Base-by-base conservation (phyloP, 30 jellyfish, hydroid and myxozoan genomes). In the Turritopsis rubra region DNA sequence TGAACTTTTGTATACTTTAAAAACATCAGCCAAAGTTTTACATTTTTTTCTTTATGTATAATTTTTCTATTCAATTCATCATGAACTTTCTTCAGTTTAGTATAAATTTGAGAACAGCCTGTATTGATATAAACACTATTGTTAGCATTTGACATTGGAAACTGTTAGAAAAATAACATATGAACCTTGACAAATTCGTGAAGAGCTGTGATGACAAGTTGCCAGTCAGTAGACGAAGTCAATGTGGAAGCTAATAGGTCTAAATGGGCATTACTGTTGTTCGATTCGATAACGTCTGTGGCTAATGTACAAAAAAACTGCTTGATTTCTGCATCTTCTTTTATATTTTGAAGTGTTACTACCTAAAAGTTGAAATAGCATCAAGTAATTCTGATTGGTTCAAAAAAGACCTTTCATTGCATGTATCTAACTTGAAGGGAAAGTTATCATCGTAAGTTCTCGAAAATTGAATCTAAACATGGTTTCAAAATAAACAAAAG, bases 231-330 rank as follows among this genome's bases (percentile, higher is more conserved):
- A 30, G 79, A 81, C 16, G 89, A 78, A 71, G 80, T 28, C 65
- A 91, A 79, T 1, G 98, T 85, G 73, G 96, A 81, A 1, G 92
- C 89, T 21, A 91, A 81, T 76, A 91, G 83, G 66, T 91, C 96
- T 54, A 91, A 88, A 81, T 93, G 91, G 53, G 96, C 73, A 81
- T 80, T 87, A 29, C 82, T 82, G 53, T 86, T 89, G 27, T 52
- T 54, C 21, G 85, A 66, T 24, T 91, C 96, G 85, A 91, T 86
- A 53, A 81, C 27, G 27, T 73, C 85, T 19, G 80, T 88, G 52
- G 87, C 96, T 18, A 91, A 83, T 22, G 81, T 90, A 28, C 72
- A 78, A 88, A 91, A 91, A 75, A 91, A 91, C 71, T 86, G 88
- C 84, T 80, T 86, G 74, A 91, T 79, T 27, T 83, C 93, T 31